A percentile compares a stretch with the other conserved stretches of the same genome.
Conservation (phyloP, 2,797 vertebrate genomes). For the Sebastes nivosus region DNA sequence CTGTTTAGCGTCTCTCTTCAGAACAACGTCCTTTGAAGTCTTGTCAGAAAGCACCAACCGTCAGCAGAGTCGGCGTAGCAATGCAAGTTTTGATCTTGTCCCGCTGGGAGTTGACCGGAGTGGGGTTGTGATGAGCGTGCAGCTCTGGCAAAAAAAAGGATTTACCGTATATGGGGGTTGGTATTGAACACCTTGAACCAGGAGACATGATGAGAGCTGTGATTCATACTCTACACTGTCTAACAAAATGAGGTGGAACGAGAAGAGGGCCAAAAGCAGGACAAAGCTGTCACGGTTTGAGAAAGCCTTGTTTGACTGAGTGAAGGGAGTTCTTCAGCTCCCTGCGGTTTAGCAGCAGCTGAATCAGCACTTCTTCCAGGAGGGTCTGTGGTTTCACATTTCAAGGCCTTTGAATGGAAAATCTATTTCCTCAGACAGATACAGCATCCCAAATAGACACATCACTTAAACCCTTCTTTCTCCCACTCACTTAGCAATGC, state of each 20-base stretch:
- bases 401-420: slow-evolving; percentile 35
- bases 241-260: neutral
- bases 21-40: slow-evolving; percentile 43
- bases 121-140: slow-evolving; percentile 38
- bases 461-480: neutral
- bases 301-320: slow-evolving; percentile 22
- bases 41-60: slow-evolving; percentile 44
- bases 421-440: slow-evolving; percentile 39
- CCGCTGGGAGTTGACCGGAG: slow-evolving; percentile 51
- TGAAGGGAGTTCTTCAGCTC: slow-evolving; percentile 24
- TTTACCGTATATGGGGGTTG: neutral
- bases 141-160: slow-evolving; percentile 14
- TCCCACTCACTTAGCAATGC: neutral
- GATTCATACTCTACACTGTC: slow-evolving; percentile 24
- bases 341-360: slow-evolving; percentile 20
- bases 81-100: slow-evolving; percentile 41
- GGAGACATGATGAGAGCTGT: neutral
- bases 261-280: slow-evolving; percentile 9
- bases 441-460: slow-evolving; percentile 22
- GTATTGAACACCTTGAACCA: slow-evolving; percentile 22
- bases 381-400: slow-evolving; percentile 33
- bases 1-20: neutral
- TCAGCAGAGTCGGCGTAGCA: slow-evolving; percentile 44
- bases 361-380: slow-evolving; percentile 56
- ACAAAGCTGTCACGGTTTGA: slow-evolving; percentile 34